Base-by-base conservation (phyloP, 2,888 invertebrate genomes). In the Chymomyza fuscimana region DNA sequence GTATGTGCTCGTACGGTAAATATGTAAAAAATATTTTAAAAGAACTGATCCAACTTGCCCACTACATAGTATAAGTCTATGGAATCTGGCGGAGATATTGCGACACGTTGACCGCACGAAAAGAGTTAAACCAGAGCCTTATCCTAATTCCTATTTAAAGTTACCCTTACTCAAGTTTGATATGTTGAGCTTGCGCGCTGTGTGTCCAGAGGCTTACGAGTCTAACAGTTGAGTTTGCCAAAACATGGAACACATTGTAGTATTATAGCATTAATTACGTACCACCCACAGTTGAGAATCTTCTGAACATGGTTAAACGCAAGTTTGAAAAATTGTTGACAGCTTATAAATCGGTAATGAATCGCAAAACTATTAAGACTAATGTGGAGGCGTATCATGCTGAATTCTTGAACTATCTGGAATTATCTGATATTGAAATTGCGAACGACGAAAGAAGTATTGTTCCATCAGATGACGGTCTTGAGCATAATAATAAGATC, bases 11-110 rank as follows among this genome's bases (percentile, higher is more conserved):
- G 29, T 92, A 15, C 87, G 90, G 91, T 91, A 58, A 70, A 65
- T 7, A 9, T 56, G 10, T 56, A 4, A 58, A 25, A 1, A 25
- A 25, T 6, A 40, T 19, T 0, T 66, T 69, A 50, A 12, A 1
- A 32, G 25, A 32, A 29, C 67, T 70, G 76, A 69, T 64, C 4
- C 4, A 54, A 68, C 76, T 15, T 16, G 16, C 12, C 29, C 2
- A 25, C 1, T 32, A 64, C 65, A 3, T 22, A 91, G 91, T 63
- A 78, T 82, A 5, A 78, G 80, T 1, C 71, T 91, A 19, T 91
- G 91, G 91, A 90, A 89, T 72, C 69, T 90, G 1, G 71, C 84
- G 50, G 91, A 92, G 50, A 88, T 90, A 12, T 67, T 92, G 29
- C 82, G 90, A 1, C 82, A 91, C 70, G 88, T 92, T 0, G 89